phyloP scores from a whole-genome alignment of 1,140 invertebrate species.

The Caenorhabditis briggsae region DNA sequence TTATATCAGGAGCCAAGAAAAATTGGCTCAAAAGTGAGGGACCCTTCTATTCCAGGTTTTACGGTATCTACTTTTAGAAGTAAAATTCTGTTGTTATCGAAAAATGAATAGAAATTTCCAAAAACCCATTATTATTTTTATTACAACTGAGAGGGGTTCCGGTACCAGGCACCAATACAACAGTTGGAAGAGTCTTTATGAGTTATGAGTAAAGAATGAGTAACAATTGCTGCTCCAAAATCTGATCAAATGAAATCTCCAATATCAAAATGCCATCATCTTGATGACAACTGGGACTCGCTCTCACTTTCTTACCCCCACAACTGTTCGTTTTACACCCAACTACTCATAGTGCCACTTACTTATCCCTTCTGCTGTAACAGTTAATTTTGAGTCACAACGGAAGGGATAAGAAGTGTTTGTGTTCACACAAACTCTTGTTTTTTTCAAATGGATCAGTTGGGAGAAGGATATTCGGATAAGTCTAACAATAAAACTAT shows the following conservation, averaged over 20 bases:
- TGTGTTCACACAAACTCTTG: conserved; percentile 33
- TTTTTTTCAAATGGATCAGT: neutral
- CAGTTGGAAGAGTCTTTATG: neutral
- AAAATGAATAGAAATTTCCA: too few relatives aligned
- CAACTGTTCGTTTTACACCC: conserved; percentile 42
- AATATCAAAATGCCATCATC: conserved; percentile 32
- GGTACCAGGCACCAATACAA: too few relatives aligned
- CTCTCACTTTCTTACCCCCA: neutral
- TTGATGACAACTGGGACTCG: conserved; percentile 31
- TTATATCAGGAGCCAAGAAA: too few relatives aligned
- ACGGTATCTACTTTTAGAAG: too few relatives aligned
- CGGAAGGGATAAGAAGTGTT: neutral
- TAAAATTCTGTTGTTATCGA: too few relatives aligned
- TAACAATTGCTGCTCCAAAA: neutral
- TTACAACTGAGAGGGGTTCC: too few relatives aligned
- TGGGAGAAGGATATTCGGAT: too few relatives aligned
- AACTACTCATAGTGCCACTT: conserved; percentile 41
- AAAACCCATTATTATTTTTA: too few relatives aligned
- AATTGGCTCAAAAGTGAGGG: too few relatives aligned
- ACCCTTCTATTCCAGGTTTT: too few relatives aligned
- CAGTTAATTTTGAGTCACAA: conserved; percentile 18
- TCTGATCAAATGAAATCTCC: neutral
- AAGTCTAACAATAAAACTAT: neutral
- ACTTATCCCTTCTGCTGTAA: conserved; percentile 27
- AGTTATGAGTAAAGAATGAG: neutral